These are phyloP conservation scores for Hirtodrosophila cameraria DNA, from an alignment of 2,888 invertebrate genomes.

Conservation along the genomic window DNA sequence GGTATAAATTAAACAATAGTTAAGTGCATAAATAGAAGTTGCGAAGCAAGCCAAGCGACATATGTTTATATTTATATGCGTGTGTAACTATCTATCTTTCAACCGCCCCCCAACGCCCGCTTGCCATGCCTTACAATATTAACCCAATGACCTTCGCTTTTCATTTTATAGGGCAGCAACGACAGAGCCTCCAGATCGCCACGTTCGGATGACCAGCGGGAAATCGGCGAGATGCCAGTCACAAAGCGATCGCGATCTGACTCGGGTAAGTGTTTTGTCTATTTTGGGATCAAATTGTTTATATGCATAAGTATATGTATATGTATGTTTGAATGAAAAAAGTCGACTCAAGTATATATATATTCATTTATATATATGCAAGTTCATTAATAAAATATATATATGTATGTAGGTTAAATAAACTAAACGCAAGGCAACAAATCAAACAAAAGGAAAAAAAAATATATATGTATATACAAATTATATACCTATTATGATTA, in stretches of 20 bases:
- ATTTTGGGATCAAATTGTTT: conserved; percentile 6
- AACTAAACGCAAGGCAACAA: conserved; percentile 50
- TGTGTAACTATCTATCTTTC: background rate
- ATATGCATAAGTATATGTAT: conserved; percentile 43
- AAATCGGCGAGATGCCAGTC: conserved; percentile 75
- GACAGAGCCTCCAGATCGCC: conserved; percentile 82
- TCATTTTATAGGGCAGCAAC: conserved; percentile 77
- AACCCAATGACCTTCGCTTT: conserved; percentile 29
- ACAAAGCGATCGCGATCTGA: conserved; percentile 80
- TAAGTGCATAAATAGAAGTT: background rate
- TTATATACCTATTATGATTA: conserved; percentile 33
- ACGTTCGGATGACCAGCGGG: conserved; percentile 78
- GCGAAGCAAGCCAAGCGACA: background rate
- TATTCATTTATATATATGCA: conserved; percentile 49
- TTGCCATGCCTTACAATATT: conserved; percentile 1
- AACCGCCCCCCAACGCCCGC: background rate
- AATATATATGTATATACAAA: conserved; percentile 38
- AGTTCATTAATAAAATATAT: conserved; percentile 41
- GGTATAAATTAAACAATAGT: background rate
- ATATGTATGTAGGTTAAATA: conserved; percentile 46
- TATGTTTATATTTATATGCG: background rate
- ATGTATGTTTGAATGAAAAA: conserved; percentile 31
- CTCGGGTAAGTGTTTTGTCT: conserved; percentile 76
- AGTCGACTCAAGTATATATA: conserved; percentile 29
- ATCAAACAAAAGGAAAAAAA: conserved; percentile 42